Percentiles rank a stretch among this genome's conserved stretches.
These are phyloP conservation scores for Ovis canadensis DNA, from an alignment of 2,113 vertebrate species.

Conservation along the genomic window DNA sequence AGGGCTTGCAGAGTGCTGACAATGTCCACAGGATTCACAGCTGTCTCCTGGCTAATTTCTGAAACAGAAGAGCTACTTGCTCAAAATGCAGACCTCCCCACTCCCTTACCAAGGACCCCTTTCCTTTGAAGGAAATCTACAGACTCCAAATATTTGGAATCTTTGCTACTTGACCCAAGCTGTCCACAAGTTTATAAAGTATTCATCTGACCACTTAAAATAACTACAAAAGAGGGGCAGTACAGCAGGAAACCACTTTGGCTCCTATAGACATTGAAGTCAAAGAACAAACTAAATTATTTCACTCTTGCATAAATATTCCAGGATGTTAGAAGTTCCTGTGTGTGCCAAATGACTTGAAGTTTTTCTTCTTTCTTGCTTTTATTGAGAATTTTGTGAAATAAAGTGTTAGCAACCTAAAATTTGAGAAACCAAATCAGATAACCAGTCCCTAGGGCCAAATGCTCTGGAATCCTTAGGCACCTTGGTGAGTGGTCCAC, in stretches of 20 bases:
- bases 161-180: not conserved
- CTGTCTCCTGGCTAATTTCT: constrained; percentile 99
- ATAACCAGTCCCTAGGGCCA: not conserved
- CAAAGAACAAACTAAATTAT: not conserved
- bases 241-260: not conserved
- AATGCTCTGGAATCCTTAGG: not conserved
- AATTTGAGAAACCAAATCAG: not conserved
- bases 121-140: not conserved
- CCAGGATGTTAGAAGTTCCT: not conserved
- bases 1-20: constrained; percentile 98
- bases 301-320: not conserved
- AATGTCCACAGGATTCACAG: constrained; percentile 98
- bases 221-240: not conserved
- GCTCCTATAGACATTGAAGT: not conserved
- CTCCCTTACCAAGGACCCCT: not conserved
- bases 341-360: not conserved
- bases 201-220: not conserved
- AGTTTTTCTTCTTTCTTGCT: not conserved
- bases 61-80: constrained; percentile 56
- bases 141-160: not conserved
- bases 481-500: not conserved
- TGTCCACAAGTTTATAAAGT: not conserved
- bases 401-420: not conserved
- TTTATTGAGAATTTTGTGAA: not conserved
- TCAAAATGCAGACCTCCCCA: not conserved